Evolutionary conservation across 2,888 invertebrate genomes (phyloP).

Genomic region (Lamellibrachia satsuma): DNA sequence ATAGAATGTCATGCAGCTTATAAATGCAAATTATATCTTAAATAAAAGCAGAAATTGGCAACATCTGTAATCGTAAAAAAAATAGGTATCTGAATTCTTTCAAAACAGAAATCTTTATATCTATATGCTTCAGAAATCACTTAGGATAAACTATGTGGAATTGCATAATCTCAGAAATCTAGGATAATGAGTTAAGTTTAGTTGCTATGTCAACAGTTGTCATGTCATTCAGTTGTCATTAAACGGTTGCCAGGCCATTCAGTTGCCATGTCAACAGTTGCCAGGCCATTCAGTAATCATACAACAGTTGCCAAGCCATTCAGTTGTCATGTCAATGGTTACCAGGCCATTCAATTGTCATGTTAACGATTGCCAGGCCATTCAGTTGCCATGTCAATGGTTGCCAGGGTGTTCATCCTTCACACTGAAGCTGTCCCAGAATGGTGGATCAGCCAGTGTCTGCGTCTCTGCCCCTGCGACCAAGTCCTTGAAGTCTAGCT

Average conservation of each 20-base stretch:
- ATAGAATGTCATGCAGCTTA: not conserved
- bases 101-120: not conserved
- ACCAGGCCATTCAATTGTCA: not conserved
- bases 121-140: not conserved
- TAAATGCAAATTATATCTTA: not conserved
- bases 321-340: not conserved
- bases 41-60: not conserved
- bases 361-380: not conserved
- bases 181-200: too few relatives aligned
- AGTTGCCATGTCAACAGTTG: not conserved
- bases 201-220: not conserved
- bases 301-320: not conserved
- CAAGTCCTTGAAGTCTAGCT: conserved; percentile 25
- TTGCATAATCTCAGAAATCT: not conserved
- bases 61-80: not conserved
- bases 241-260: not conserved
- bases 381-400: not conserved
- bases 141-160: not conserved
- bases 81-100: not conserved
- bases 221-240: not conserved
- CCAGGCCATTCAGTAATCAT: not conserved
- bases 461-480: not conserved
- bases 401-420: conserved; percentile 18
- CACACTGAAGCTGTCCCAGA: conserved; percentile 20
- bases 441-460: conserved; percentile 17